These are phyloP conservation scores for Ochropleura plecta DNA, from an alignment of 2,888 invertebrate genomes.

Conservation along the genomic window DNA sequence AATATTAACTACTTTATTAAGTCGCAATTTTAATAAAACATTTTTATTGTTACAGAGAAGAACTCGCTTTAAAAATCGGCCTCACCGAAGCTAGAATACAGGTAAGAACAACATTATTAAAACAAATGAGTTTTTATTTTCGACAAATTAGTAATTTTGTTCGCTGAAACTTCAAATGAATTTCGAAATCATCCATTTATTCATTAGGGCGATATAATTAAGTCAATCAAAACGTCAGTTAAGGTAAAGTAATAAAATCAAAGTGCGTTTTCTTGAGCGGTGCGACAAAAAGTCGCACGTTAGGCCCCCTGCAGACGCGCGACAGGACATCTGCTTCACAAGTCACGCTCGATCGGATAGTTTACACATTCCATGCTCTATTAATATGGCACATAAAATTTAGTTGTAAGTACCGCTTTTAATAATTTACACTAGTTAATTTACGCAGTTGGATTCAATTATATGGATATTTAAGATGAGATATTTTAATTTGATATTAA, in stretches of 20 bases:
- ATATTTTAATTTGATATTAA: constrained; percentile 39
- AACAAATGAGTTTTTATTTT: constrained; percentile 52
- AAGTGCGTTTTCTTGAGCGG: constrained; percentile 56
- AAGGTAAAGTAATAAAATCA: constrained; percentile 68
- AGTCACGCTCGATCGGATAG: constrained; percentile 58
- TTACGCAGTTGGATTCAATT: constrained; percentile 62
- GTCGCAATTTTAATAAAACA: constrained; percentile 38
- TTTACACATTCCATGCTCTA: constrained; percentile 70
- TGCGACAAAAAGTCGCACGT: constrained; percentile 81
- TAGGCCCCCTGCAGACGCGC: constrained; percentile 73
- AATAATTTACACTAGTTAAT: constrained; percentile 58
- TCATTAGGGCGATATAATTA: constrained; percentile 52
- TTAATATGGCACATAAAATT: constrained; percentile 69
- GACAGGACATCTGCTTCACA: constrained; percentile 68
- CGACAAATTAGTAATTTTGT: constrained; percentile 34
- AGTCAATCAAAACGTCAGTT: constrained; percentile 60
- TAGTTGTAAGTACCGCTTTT: constrained; percentile 57
- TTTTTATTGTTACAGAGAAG: constrained; percentile 94
- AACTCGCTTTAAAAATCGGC: constrained; percentile 98
- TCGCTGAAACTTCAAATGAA: constrained; percentile 34
- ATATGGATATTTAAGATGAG: constrained; percentile 39
- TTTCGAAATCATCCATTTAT: constrained; percentile 56
- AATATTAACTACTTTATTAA: constrained; percentile 43
- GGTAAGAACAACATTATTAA: constrained; percentile 89
- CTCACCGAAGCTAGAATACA: constrained; percentile 98